Percentiles rank a stretch among this genome's conserved stretches.
These are phyloP conservation scores for Lasioglossum marginatum DNA, from an alignment of 2,888 invertebrate species.

Conservation along the genomic window DNA sequence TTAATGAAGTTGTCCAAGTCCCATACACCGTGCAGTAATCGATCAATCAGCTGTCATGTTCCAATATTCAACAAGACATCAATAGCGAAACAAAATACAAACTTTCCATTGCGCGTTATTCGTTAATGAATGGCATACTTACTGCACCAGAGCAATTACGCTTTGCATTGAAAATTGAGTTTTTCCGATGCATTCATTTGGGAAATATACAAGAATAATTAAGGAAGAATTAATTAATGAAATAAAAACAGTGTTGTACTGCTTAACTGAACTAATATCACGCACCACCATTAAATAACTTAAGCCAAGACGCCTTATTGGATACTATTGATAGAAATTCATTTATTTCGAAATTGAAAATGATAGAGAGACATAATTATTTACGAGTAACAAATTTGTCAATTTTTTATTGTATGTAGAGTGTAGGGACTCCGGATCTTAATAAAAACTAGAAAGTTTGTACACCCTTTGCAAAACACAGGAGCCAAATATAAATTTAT, in stretches of 20 bases:
- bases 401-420: no score
- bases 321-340: not conserved
- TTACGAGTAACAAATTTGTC: no score
- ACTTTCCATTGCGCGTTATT: not conserved
- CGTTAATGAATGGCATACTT: not conserved
- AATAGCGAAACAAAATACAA: slow-evolving; percentile 6
- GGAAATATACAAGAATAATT: not conserved
- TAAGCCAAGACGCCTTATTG: not conserved
- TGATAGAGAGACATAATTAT: no score
- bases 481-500: no score
- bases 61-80: not conserved
- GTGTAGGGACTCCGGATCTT: no score
- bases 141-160: not conserved
- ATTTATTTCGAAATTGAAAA: no score
- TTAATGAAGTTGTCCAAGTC: not conserved
- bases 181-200: not conserved
- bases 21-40: not conserved
- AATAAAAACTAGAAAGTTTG: no score
- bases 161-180: not conserved
- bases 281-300: not conserved
- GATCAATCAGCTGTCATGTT: not conserved
- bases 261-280: not conserved
- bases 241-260: not conserved
- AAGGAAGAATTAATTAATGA: not conserved
- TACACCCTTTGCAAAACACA: no score